phyloP scores from a whole-genome alignment of 2,113 vertebrate genomes.

The Tenrec ecaudatus region DNA sequence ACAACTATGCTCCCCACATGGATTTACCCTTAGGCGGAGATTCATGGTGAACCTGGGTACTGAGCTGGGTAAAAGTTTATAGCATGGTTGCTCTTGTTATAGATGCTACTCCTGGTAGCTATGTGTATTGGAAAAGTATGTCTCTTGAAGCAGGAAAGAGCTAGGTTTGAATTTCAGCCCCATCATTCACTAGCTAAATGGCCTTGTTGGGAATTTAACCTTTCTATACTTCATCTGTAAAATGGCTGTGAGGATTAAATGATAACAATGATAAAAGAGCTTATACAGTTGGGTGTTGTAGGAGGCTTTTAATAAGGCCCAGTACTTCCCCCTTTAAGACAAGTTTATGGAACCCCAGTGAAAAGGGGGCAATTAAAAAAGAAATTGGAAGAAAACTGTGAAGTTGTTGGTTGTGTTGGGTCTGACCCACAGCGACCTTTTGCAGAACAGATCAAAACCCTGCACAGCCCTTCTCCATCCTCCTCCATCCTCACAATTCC shows the following conservation, averaged over 20 bases:
- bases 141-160: not conserved
- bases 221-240: slow-evolving; percentile 35
- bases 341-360: not conserved
- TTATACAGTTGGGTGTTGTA: not conserved
- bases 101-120: not conserved
- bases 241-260: slow-evolving; percentile 30
- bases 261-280: not conserved
- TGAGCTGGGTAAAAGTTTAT: not conserved
- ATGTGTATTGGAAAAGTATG: not conserved
- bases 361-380: slow-evolving; percentile 43
- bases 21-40: not conserved
- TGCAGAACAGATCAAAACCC: too few relatives aligned
- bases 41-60: not conserved
- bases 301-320: not conserved
- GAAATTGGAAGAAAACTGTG: slow-evolving; percentile 6
- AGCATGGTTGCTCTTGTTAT: not conserved
- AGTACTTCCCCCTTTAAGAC: not conserved
- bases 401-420: too few relatives aligned
- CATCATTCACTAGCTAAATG: not conserved
- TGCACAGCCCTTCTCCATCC: too few relatives aligned
- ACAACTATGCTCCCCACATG: not conserved
- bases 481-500: too few relatives aligned
- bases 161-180: not conserved
- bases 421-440: too few relatives aligned
- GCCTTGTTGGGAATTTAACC: not conserved